Evolutionary conservation across 2,113 vertebrate species (phyloP).

Genomic region (Struthidea cinerea): DNA sequence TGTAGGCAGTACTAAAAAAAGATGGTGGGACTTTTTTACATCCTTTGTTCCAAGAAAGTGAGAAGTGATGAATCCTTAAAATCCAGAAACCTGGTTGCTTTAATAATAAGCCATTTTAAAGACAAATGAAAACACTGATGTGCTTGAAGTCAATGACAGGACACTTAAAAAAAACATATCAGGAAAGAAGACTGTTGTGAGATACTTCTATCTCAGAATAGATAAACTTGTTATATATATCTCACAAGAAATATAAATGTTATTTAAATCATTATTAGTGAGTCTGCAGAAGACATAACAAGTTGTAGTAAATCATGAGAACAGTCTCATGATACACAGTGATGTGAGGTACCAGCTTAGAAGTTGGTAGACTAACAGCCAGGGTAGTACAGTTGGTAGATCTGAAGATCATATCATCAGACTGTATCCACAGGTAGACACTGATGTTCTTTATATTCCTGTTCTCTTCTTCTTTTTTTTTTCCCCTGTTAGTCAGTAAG

Average conservation of each 20-base stretch:
- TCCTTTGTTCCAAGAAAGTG: neutral
- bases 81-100: neutral
- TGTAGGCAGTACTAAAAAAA: neutral
- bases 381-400: neutral
- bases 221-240: neutral
- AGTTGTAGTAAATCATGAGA: neutral
- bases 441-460: neutral
- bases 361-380: neutral
- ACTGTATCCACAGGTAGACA: neutral
- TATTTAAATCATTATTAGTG: neutral
- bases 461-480: neutral
- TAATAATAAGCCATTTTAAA: neutral
- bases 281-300: neutral
- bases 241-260: neutral
- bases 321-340: neutral
- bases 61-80: neutral
- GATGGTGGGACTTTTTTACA: neutral
- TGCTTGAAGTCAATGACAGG: neutral
- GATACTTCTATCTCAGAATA: neutral
- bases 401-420: neutral
- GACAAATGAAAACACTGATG: neutral
- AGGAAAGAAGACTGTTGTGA: neutral
- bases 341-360: neutral
- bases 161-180: neutral
- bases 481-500: neutral